These are phyloP conservation scores for Papilio machaon DNA, from an alignment of 1,140 invertebrate genomes.

Conservation along the genomic window DNA sequence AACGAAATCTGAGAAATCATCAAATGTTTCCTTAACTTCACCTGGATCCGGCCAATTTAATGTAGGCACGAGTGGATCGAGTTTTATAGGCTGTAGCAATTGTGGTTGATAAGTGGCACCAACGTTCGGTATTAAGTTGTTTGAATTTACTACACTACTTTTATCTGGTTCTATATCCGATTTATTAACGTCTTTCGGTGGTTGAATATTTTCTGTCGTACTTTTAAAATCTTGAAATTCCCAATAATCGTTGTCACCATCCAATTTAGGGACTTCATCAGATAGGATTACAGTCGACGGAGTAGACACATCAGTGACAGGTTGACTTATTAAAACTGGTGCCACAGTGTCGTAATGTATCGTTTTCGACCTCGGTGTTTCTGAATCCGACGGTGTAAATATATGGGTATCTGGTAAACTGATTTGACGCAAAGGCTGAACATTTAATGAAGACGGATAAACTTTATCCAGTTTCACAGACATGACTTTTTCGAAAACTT, in stretches of 20 bases:
- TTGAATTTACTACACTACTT: slow-evolving; percentile 31
- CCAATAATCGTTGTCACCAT: slow-evolving; percentile 66
- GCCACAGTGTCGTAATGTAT: slow-evolving; percentile 72
- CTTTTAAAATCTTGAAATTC: slow-evolving; percentile 78
- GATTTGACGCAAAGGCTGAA: slow-evolving; percentile 76
- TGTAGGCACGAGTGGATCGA: slow-evolving; percentile 70
- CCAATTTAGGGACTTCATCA: slow-evolving; percentile 36
- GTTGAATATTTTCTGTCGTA: slow-evolving; percentile 40
- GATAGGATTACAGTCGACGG: slow-evolving; percentile 38
- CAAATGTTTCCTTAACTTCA: slow-evolving; percentile 75
- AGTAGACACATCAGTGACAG: slow-evolving; percentile 43
- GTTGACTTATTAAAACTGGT: slow-evolving; percentile 54
- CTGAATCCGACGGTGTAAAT: slow-evolving; percentile 79
- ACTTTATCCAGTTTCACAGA: slow-evolving; percentile 63
- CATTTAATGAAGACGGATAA: slow-evolving; percentile 64
- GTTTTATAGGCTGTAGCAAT: slow-evolving; percentile 75
- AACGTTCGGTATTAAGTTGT: slow-evolving; percentile 40
- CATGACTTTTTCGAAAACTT: slow-evolving; percentile 60
- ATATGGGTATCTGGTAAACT: slow-evolving; percentile 81
- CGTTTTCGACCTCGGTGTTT: slow-evolving; percentile 79
- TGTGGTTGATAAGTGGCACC: slow-evolving; percentile 57
- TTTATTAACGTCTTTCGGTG: slow-evolving; percentile 2
- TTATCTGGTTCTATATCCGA: neutral
- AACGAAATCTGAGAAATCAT: slow-evolving; percentile 74
- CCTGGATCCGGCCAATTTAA: slow-evolving; percentile 80